phyloP scores from a whole-genome alignment of 23 tunicate species.

The Ascidia mentula region DNA sequence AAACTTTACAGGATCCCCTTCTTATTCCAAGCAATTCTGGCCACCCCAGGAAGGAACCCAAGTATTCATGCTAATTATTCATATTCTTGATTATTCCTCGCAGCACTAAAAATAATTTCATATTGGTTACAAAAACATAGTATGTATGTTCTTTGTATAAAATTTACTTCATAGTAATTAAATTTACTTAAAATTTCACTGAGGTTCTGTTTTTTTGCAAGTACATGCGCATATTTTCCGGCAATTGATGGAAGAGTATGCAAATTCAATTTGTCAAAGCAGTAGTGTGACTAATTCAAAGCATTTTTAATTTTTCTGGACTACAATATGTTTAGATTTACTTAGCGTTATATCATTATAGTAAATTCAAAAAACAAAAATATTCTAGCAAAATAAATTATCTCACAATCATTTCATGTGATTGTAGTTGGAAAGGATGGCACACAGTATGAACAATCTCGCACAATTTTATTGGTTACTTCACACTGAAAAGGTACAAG shows the following conservation, averaged over 20 bases:
- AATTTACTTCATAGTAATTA: too few species aligned
- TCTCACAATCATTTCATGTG: neutral
- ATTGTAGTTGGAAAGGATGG: conserved; percentile 55
- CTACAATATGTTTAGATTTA: too few species aligned
- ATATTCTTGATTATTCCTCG: neutral
- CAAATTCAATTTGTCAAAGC: neutral
- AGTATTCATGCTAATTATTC: neutral
- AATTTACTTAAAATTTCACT: too few species aligned
- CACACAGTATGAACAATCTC: conserved; percentile 35
- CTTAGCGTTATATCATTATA: too few species aligned
- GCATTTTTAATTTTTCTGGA: too few species aligned
- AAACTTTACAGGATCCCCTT: conserved; percentile 54
- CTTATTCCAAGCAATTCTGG: conserved; percentile 52
- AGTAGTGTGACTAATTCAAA: neutral
- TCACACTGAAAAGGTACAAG: conserved; percentile 35
- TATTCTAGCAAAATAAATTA: too few species aligned
- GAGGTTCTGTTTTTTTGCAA: neutral
- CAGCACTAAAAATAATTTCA: neutral
- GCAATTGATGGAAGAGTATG: neutral
- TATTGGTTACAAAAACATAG: too few species aligned
- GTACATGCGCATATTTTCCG: neutral
- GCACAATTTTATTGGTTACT: conserved; percentile 44
- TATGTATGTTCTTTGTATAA: too few species aligned
- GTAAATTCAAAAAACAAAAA: too few species aligned
- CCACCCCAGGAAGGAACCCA: conserved; percentile 47